Conservation (phyloP, 2,797 vertebrate genomes). For the Eospalax fontanierii region DNA sequence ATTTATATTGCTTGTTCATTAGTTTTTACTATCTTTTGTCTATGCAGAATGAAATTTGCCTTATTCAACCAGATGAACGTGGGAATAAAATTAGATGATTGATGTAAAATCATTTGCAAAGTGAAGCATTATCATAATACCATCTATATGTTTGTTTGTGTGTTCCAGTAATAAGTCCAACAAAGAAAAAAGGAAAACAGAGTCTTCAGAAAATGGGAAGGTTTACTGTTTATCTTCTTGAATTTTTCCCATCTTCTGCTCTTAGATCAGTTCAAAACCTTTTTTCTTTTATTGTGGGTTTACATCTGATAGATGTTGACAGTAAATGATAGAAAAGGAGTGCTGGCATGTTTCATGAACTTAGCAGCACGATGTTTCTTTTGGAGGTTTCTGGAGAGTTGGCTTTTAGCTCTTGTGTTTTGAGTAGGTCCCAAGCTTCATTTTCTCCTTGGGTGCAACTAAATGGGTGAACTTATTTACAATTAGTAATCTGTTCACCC, state of each 20-base stretch:
- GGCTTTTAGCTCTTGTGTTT: slow-evolving; percentile 55
- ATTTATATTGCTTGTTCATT: background rate
- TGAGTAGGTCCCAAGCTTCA: slow-evolving; percentile 62
- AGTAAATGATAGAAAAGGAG: background rate
- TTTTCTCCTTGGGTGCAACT: slow-evolving; percentile 60
- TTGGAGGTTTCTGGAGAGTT: slow-evolving; percentile 38
- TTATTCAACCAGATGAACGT: background rate
- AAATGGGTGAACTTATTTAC: slow-evolving; percentile 60
- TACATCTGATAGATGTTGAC: background rate
- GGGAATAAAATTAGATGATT: background rate
- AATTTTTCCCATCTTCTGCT: background rate
- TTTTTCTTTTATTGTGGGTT: background rate
- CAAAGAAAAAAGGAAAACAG: background rate
- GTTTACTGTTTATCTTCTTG: background rate
- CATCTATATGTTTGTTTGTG: slow-evolving; percentile 19
- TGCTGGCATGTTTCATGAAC: slow-evolving; percentile 28
- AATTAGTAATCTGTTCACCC: slow-evolving; percentile 53
- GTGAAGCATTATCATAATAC: background rate
- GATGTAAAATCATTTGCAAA: slow-evolving; percentile 60
- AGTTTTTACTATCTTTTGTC: background rate
- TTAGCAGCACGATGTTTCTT: slow-evolving; percentile 9
- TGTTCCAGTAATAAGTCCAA: background rate
- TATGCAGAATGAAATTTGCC: background rate
- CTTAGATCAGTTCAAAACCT: background rate
- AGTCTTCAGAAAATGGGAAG: slow-evolving; percentile 18